Percentiles rank a stretch among this genome's conserved stretches.
Evolutionary conservation across 2,113 vertebrate species (phyloP).

Genomic region (Athene noctua): DNA sequence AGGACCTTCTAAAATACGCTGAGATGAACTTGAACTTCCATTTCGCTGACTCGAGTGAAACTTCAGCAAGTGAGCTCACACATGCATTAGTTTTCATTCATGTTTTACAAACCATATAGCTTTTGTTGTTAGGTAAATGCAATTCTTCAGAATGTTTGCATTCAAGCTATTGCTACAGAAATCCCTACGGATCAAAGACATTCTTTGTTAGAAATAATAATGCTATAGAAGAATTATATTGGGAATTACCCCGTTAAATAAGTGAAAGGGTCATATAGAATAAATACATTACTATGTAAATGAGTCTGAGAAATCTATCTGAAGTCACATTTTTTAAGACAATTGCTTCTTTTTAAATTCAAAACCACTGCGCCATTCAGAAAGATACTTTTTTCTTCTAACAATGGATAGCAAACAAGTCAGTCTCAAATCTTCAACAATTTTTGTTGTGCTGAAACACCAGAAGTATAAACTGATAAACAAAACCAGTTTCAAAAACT

Average conservation of each 20-base stretch:
- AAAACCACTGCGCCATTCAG: neutral
- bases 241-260: neutral
- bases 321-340: neutral
- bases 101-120: conserved; percentile 14
- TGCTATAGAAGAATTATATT: neutral
- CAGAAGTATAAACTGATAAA: neutral
- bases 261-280: neutral
- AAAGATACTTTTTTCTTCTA: neutral
- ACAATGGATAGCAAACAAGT: neutral
- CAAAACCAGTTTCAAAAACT: neutral
- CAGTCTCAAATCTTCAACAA: neutral
- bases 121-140: conserved; percentile 15
- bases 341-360: neutral
- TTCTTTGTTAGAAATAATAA: neutral
- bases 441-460: neutral
- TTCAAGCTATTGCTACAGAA: conserved; percentile 21
- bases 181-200: conserved; percentile 42
- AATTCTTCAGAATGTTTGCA: conserved; percentile 45
- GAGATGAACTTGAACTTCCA: conserved; percentile 56
- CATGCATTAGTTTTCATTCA: conserved; percentile 15
- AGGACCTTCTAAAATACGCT: conserved; percentile 59
- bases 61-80: conserved; percentile 50
- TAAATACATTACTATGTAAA: neutral
- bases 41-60: conserved; percentile 49
- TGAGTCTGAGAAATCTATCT: neutral